phyloP scores from a whole-genome alignment of 2,888 invertebrate species.

The Chironomus tentans region DNA sequence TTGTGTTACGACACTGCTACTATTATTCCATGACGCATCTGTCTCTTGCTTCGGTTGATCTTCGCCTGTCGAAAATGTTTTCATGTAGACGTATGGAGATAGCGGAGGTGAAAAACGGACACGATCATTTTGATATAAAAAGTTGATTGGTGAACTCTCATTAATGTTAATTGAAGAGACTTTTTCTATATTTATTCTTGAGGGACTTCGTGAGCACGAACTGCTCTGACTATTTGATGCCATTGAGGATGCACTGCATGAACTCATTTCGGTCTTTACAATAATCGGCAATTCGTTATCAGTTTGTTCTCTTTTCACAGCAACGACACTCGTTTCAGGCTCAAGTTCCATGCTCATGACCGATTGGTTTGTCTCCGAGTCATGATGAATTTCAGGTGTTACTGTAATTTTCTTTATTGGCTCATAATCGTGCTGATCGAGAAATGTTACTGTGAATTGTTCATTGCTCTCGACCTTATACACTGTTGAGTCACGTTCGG shows the following conservation, averaged over 20 bases:
- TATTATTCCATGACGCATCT: conserved; percentile 29
- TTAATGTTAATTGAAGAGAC: not conserved
- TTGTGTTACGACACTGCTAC: conserved; percentile 16
- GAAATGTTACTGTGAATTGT: conserved; percentile 11
- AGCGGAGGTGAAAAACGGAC: conserved; percentile 25
- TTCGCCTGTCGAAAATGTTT: conserved; percentile 18
- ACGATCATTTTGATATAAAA: conserved; percentile 24
- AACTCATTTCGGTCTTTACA: conserved; percentile 11
- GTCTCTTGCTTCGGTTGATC: conserved; percentile 16
- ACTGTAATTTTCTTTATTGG: not conserved
- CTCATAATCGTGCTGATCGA: conserved; percentile 15
- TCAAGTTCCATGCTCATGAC: conserved; percentile 20
- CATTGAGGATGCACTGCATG: conserved; percentile 1
- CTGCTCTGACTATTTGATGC: not conserved
- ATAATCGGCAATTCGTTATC: conserved; percentile 7
- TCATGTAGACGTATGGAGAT: conserved; percentile 19
- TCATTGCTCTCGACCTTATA: conserved; percentile 1
- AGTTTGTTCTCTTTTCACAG: conserved; percentile 6
- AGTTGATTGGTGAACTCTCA: conserved; percentile 18
- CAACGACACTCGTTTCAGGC: not conserved
- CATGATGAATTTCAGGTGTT: conserved; percentile 15
- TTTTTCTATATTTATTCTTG: not conserved
- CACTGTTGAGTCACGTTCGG: not conserved
- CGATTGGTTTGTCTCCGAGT: conserved; percentile 20
- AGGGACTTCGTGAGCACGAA: conserved; percentile 11